These are phyloP conservation scores for Trinectes maculatus DNA, from an alignment of 2,113 vertebrate species.

Conservation along the genomic window DNA sequence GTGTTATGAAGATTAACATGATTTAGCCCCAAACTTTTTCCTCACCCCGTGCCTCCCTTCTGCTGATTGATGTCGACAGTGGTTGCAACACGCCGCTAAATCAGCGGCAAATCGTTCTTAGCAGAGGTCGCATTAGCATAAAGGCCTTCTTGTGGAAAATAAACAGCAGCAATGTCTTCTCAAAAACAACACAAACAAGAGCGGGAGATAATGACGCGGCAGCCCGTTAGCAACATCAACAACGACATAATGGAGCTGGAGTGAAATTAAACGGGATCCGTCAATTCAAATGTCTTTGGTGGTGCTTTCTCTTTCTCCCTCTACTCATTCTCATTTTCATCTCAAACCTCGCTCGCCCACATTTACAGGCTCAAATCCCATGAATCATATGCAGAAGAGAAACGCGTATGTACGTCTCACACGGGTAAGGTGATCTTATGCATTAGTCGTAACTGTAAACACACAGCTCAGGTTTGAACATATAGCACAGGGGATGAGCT, in stretches of 20 bases:
- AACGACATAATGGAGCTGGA: conserved; percentile 52
- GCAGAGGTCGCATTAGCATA: conserved; percentile 72
- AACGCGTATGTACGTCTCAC: conserved; percentile 3
- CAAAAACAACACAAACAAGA: conserved; percentile 67
- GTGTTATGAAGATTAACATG: conserved; percentile 49
- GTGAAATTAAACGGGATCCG: conserved; percentile 65
- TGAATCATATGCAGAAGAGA: background rate
- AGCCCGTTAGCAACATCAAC: conserved; percentile 54
- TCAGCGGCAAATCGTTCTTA: conserved; percentile 69
- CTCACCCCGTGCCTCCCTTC: conserved; percentile 31
- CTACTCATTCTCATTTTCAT: background rate
- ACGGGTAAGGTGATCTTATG: background rate
- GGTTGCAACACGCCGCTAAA: conserved; percentile 68
- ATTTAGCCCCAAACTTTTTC: conserved; percentile 46
- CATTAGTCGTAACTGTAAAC: background rate
- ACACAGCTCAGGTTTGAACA: background rate
- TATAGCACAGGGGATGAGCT: too few relatives aligned
- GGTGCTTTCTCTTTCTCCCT: background rate
- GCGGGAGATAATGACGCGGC: conserved; percentile 60
- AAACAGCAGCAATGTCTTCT: conserved; percentile 63
- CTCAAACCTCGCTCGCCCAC: background rate
- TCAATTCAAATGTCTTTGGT: conserved; percentile 50
- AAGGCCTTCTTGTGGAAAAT: conserved; percentile 68
- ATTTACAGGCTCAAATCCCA: background rate
- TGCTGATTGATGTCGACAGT: conserved; percentile 65